phyloP scores from a whole-genome alignment of 2,888 invertebrate genomes.

The Plemyria rubiginata region DNA sequence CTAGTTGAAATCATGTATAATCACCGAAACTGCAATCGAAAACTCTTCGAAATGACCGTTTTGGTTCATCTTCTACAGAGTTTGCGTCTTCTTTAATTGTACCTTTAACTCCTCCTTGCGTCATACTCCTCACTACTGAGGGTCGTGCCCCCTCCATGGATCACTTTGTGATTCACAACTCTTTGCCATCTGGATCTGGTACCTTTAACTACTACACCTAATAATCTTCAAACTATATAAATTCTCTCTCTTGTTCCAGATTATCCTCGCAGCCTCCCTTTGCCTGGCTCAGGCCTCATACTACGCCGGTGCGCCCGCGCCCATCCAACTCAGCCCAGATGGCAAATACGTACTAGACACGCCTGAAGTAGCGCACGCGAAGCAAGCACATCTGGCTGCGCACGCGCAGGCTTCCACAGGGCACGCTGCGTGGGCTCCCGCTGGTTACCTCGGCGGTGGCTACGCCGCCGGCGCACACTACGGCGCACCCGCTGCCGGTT shows the following conservation, averaged over 20 bases:
- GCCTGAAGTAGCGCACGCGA: conserved; percentile 81
- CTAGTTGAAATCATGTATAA: no score
- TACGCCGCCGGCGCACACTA: conserved; percentile 67
- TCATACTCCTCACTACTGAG: no score
- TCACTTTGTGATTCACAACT: no score
- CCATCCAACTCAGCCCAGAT: conserved; percentile 79
- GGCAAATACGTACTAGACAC: conserved; percentile 83
- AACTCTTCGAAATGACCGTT: no score
- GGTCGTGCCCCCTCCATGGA: no score
- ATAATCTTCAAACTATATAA: conserved; percentile 7
- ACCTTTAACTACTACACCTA: no score
- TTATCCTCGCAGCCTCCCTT: conserved; percentile 78
- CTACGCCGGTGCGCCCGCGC: conserved; percentile 79
- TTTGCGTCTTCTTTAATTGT: no score
- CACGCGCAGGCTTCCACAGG: conserved; percentile 77
- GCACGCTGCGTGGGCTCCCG: conserved; percentile 79
- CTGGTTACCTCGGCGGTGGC: conserved; percentile 62
- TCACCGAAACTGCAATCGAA: no score
- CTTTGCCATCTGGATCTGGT: no score
- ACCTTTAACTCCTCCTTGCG: no score
- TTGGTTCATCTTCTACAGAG: no score
- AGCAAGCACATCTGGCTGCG: conserved; percentile 77
- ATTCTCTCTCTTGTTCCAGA: conserved; percentile 55
- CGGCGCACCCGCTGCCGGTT: conserved; percentile 78
- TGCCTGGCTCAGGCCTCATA: conserved; percentile 83